Conservation (phyloP, 1,140 invertebrate genomes). For the Macrobrachium rosenbergii region DNA sequence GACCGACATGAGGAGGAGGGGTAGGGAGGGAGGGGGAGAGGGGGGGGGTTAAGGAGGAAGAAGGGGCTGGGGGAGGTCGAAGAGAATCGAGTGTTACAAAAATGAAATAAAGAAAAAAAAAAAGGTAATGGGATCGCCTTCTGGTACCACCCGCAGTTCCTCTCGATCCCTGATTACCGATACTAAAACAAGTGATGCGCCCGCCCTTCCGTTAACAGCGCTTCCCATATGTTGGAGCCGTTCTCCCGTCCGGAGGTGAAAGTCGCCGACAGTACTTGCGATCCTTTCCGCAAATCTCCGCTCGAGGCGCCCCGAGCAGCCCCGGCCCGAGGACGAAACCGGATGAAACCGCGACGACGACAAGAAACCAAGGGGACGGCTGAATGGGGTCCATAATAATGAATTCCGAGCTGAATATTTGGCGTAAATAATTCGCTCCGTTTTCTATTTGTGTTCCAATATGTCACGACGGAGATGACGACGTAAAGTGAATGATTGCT, state of each 20-base stretch:
- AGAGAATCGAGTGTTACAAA: neutral
- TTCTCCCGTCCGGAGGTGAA: no score
- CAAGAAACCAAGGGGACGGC: no score
- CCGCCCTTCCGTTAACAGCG: no score
- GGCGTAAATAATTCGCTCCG: conserved; percentile 23
- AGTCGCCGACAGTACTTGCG: no score
- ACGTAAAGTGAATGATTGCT: conserved; percentile 14
- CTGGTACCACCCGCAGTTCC: no score
- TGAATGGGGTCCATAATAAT: conserved; percentile 12
- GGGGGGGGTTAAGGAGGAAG: neutral
- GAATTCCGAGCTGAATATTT: conserved; percentile 23
- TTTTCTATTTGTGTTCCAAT: conserved; percentile 27
- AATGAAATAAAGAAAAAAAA: neutral
- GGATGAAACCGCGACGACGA: no score
- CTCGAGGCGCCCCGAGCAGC: no score
- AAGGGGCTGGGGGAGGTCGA: neutral
- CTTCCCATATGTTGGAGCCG: no score
- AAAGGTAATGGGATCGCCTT: neutral
- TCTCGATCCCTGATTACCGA: no score
- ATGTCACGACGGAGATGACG: conserved; percentile 12
- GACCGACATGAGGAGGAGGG: neutral
- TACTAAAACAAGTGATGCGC: no score
- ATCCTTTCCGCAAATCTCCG: no score
- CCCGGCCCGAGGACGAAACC: no score
- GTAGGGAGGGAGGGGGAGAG: neutral